phyloP scores from a whole-genome alignment of 2,113 vertebrate genomes.

The Rhea pennata region DNA sequence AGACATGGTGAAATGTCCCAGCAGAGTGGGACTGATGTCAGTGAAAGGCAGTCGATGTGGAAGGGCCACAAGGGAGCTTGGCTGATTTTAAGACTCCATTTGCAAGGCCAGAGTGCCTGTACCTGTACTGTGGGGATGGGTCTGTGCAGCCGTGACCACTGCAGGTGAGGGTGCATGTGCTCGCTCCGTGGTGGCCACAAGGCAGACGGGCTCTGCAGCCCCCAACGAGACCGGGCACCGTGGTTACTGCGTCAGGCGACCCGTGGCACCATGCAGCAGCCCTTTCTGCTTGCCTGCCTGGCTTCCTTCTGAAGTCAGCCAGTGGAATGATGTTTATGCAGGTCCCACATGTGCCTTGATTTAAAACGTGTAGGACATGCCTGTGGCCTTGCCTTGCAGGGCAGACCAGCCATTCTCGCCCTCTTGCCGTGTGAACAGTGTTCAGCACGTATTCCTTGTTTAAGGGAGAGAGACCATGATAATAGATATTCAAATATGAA shows the following conservation, averaged over 20 bases:
- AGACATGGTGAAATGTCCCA: background rate
- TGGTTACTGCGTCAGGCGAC: background rate
- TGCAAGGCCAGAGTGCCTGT: background rate
- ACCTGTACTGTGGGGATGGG: fast-evolving
- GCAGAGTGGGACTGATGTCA: background rate
- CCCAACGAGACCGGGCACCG: fast-evolving
- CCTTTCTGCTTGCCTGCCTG: background rate
- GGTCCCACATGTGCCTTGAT: background rate
- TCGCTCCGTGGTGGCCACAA: background rate
- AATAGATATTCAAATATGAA: background rate
- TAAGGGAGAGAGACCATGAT: background rate
- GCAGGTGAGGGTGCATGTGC: background rate
- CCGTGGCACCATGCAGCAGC: fast-evolving
- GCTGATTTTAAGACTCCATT: background rate
- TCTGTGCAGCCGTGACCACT: background rate
- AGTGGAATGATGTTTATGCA: background rate
- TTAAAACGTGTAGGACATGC: background rate
- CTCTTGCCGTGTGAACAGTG: background rate
- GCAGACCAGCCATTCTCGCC: fast-evolving
- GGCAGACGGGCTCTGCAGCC: background rate
- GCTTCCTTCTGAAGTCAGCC: background rate
- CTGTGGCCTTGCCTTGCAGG: background rate
- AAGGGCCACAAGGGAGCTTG: background rate
- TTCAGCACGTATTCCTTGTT: background rate
- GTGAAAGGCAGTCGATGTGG: background rate